These are phyloP conservation scores for Nomia melanderi DNA, from an alignment of 1,140 invertebrate species.

Conservation along the genomic window DNA sequence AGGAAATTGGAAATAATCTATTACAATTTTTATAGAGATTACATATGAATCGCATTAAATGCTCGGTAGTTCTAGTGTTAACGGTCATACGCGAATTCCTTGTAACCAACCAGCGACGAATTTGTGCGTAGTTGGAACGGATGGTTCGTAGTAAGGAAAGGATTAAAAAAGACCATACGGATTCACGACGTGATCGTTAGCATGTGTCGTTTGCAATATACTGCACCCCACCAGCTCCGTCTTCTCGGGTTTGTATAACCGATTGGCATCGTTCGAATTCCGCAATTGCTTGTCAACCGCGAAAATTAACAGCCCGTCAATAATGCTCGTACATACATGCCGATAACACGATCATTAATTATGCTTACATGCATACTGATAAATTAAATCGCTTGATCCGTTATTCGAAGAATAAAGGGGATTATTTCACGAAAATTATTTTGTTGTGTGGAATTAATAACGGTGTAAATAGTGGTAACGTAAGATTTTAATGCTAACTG, in stretches of 20 bases:
- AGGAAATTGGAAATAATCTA: too few relatives aligned
- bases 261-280: slow-evolving; percentile 26
- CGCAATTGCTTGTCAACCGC: slow-evolving; percentile 8
- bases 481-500: too few relatives aligned
- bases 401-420: too few relatives aligned
- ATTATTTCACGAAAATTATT: too few relatives aligned
- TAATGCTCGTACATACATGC: not conserved
- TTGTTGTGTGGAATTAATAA: too few relatives aligned
- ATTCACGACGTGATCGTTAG: slow-evolving; percentile 12
- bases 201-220: not conserved
- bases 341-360: not conserved
- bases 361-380: not conserved
- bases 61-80: too few relatives aligned
- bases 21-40: too few relatives aligned
- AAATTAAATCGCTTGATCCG: too few relatives aligned
- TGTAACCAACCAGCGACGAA: not conserved
- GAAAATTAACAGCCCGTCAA: slow-evolving; percentile 14
- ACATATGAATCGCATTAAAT: too few relatives aligned
- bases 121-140: not conserved
- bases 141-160: not conserved
- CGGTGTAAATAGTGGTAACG: too few relatives aligned
- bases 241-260: not conserved
- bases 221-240: not conserved
- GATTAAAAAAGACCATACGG: not conserved
- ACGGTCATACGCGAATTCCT: not conserved